phyloP scores from a whole-genome alignment of 2,797 vertebrate genomes.

The Peromyscus nudipes region DNA sequence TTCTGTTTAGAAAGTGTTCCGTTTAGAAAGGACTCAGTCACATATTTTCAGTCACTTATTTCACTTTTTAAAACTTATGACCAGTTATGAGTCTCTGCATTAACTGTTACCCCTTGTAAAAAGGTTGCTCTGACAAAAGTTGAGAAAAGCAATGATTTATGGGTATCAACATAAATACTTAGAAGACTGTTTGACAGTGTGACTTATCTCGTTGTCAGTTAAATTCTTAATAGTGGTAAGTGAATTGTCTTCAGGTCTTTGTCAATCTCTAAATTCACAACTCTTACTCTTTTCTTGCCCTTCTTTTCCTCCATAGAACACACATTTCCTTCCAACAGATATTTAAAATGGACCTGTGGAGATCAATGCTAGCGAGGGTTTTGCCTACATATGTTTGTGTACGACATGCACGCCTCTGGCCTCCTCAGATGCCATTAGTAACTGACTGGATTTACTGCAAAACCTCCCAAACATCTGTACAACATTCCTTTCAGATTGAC shows the following conservation, averaged over 20 bases:
- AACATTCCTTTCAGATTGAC: constrained; percentile 47
- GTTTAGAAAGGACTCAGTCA: not conserved
- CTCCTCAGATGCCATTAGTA: not conserved
- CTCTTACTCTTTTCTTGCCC: not conserved
- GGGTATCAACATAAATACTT: not conserved
- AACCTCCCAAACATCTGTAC: constrained; percentile 1
- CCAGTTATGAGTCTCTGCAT: not conserved
- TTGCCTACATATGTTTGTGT: not conserved
- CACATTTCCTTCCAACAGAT: constrained; percentile 44
- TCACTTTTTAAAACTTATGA: no score
- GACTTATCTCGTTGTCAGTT: not conserved
- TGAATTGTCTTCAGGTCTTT: constrained; percentile 40
- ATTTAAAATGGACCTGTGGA: constrained; percentile 58
- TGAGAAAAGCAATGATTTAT: not conserved
- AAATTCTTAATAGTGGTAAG: not conserved
- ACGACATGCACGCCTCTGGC: not conserved
- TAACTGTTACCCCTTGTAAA: not conserved
- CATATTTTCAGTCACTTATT: not conserved
- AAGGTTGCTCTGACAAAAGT: not conserved
- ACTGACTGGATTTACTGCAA: not conserved
- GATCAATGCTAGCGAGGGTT: not conserved
- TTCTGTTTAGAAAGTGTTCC: not conserved
- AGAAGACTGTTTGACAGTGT: not conserved
- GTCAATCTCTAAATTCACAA: constrained; percentile 43
- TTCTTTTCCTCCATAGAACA: constrained; percentile 39